phyloP scores from a whole-genome alignment of 1,140 invertebrate species.

The Lepidostoma basale region DNA sequence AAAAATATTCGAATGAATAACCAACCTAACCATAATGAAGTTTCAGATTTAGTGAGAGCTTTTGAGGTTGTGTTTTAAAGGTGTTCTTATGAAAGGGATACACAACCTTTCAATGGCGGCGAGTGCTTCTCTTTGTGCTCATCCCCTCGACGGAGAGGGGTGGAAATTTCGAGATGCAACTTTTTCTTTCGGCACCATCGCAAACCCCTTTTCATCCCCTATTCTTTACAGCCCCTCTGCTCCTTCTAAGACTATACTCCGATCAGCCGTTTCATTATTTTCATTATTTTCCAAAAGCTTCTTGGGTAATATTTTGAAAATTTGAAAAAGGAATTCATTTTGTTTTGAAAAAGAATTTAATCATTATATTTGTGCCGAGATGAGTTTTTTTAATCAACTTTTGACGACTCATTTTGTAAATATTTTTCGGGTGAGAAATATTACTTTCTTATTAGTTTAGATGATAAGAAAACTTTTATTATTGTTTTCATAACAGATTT shows the following conservation, averaged over 20 bases:
- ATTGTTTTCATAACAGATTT: no score
- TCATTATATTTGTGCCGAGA: no score
- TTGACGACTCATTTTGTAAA: no score
- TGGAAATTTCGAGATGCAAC: conserved; percentile 10
- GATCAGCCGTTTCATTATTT: conserved; percentile 2
- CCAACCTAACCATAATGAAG: no score
- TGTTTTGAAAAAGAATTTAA: no score
- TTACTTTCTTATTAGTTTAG: no score
- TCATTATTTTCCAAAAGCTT: no score
- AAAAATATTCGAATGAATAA: background rate
- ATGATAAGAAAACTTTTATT: no score
- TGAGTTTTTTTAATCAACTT: no score
- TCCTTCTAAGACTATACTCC: background rate
- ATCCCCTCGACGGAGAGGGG: background rate
- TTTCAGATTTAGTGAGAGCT: background rate
- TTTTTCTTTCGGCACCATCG: background rate
- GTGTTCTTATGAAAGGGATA: conserved; percentile 18
- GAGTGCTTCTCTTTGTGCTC: conserved; percentile 7
- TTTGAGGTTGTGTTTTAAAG: conserved; percentile 8
- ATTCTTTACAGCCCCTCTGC: background rate
- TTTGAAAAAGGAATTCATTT: background rate
- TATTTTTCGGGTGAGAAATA: no score
- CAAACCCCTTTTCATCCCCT: background rate
- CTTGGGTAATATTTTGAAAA: background rate
- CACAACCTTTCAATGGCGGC: conserved; percentile 17